Conservation (phyloP, 2,797 vertebrate genomes). For the Melopsittacus undulatus region DNA sequence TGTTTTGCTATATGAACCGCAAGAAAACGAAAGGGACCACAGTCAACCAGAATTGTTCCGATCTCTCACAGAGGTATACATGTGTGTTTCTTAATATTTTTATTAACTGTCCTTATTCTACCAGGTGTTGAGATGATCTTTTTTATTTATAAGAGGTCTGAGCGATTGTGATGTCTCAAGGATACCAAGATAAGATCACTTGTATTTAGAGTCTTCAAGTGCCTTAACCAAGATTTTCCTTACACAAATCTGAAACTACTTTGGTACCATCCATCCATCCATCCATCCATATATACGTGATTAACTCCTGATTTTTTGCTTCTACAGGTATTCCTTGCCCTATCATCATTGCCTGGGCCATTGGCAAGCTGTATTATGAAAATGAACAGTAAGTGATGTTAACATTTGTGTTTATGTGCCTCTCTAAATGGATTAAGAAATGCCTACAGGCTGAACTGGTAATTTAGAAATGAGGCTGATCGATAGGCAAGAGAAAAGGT, state of each 20-base stretch:
- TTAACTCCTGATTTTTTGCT: conserved; percentile 8
- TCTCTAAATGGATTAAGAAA: neutral
- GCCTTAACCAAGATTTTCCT: neutral
- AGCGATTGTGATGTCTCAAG: neutral
- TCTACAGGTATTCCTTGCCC: conserved; percentile 91
- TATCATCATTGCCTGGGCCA: conserved; percentile 93
- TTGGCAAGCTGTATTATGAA: conserved; percentile 93
- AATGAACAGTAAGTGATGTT: conserved; percentile 91
- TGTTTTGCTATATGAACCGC: neutral
- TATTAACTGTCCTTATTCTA: neutral
- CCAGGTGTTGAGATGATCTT: neutral
- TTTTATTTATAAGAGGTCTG: neutral
- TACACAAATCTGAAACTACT: neutral
- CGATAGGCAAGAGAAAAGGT: neutral
- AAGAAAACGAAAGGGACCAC: neutral
- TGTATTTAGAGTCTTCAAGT: neutral
- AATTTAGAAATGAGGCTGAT: neutral
- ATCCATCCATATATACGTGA: neutral
- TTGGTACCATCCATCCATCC: neutral
- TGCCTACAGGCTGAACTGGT: neutral
- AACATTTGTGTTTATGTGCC: neutral
- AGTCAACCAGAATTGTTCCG: neutral
- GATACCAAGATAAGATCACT: neutral
- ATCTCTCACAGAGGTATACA: neutral
- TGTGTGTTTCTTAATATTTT: neutral